Percentiles rank a stretch among this genome's conserved stretches.
Conservation (phyloP, 2,797 vertebrate genomes). For the Garrulus glandarius region DNA sequence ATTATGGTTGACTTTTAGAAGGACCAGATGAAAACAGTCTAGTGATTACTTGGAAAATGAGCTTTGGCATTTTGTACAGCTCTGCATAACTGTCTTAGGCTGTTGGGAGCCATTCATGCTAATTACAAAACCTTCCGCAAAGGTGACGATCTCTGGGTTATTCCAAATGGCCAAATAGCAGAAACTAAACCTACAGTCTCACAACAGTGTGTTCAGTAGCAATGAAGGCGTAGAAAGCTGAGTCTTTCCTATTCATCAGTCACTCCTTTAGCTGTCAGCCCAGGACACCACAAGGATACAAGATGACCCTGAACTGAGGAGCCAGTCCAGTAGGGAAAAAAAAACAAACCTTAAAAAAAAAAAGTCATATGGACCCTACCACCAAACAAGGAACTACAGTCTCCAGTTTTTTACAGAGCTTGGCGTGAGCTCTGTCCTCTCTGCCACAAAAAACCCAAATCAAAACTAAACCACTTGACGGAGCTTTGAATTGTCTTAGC, state of each 20-base stretch:
- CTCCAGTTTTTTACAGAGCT: neutral
- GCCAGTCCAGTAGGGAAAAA: neutral
- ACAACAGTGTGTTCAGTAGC: neutral
- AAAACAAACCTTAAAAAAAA: neutral
- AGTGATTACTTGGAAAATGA: neutral
- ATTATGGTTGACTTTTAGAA: neutral
- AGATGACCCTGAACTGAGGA: neutral
- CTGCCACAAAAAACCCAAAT: neutral
- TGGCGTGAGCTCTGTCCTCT: neutral
- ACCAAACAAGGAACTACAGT: neutral
- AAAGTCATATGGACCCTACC: rapidly evolving
- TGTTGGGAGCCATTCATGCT: neutral
- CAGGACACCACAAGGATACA: neutral
- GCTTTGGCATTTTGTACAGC: neutral
- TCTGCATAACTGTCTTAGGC: neutral
- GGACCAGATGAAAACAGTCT: neutral
- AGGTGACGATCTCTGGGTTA: neutral
- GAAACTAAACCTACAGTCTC: neutral
- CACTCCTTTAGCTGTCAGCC: neutral
- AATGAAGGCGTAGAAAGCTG: neutral
- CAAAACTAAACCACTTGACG: neutral
- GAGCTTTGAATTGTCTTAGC: neutral
- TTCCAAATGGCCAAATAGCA: rapidly evolving
- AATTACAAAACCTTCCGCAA: neutral
- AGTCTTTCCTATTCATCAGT: neutral